Evolutionary conservation across 2,797 vertebrate species (phyloP).

Genomic region (Anabas testudineus): DNA sequence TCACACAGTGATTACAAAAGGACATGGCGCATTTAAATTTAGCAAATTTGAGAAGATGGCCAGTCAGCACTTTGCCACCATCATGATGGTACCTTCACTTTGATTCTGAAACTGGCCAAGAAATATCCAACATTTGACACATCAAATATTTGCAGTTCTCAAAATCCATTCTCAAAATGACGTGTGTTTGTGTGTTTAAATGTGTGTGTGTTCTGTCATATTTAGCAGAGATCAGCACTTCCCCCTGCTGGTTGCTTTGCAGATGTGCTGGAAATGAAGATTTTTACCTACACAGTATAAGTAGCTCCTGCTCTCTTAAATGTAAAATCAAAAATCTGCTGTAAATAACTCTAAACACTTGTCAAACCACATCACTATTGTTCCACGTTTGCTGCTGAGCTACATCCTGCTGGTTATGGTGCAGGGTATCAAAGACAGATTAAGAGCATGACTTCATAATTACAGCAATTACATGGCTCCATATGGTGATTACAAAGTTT

Average conservation of each 20-base stretch:
- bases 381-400: background rate
- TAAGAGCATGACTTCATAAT: slow-evolving; percentile 30
- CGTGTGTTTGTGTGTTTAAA: slow-evolving; percentile 15
- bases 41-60: background rate
- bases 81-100: background rate
- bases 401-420: slow-evolving; percentile 9
- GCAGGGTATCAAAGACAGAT: background rate
- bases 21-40: background rate
- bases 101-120: too few relatives aligned
- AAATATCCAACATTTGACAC: too few relatives aligned
- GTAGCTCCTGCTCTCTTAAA: background rate
- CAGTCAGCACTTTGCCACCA: slow-evolving; percentile 7
- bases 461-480: slow-evolving; percentile 55
- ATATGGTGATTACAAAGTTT: slow-evolving; percentile 47
- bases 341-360: background rate
- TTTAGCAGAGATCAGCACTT: slow-evolving; percentile 79
- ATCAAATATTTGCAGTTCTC: too few relatives aligned
- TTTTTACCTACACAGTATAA: background rate
- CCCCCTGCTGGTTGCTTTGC: slow-evolving; percentile 75
- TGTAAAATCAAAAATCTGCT: background rate
- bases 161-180: too few relatives aligned
- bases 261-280: slow-evolving; percentile 35
- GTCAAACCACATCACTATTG: background rate
- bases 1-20: background rate
- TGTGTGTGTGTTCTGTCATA: slow-evolving; percentile 20